Conservation (phyloP, 2,797 vertebrate genomes). For the Silurus aristotelis region DNA sequence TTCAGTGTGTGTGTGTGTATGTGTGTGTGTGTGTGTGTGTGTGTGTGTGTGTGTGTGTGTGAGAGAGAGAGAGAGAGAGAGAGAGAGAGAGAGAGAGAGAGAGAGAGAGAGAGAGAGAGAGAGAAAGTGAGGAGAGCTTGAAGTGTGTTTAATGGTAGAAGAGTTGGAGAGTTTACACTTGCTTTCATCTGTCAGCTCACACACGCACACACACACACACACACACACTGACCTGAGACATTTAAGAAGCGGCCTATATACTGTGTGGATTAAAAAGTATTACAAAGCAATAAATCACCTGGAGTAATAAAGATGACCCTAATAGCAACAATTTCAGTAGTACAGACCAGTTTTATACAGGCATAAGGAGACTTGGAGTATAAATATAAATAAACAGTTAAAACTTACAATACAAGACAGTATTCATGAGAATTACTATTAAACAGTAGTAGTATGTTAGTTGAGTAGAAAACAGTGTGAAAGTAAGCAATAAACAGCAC, state of each 20-base stretch:
- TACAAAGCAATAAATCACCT: background rate
- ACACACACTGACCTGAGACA: slow-evolving; percentile 5
- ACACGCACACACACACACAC: background rate
- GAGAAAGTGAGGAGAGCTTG: background rate
- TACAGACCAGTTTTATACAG: background rate
- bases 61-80: too few relatives aligned
- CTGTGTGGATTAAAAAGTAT: background rate
- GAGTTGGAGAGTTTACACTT: background rate
- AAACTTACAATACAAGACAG: too few relatives aligned
- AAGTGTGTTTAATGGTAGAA: slow-evolving; percentile 8
- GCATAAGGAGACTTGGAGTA: background rate
- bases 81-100: background rate
- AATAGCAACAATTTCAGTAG: background rate
- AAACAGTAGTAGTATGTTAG: background rate
- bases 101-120: background rate
- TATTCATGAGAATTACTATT: background rate
- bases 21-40: too few relatives aligned
- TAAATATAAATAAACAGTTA: too few relatives aligned
- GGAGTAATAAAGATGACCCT: too few relatives aligned
- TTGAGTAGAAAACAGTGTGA: background rate
- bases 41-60: background rate
- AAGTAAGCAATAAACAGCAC: background rate
- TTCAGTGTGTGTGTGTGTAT: too few relatives aligned
- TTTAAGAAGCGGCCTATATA: background rate
- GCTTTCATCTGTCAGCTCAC: background rate